These are phyloP conservation scores for Alligator mississippiensis DNA, from an alignment of 2,113 vertebrate species.

Conservation along the genomic window DNA sequence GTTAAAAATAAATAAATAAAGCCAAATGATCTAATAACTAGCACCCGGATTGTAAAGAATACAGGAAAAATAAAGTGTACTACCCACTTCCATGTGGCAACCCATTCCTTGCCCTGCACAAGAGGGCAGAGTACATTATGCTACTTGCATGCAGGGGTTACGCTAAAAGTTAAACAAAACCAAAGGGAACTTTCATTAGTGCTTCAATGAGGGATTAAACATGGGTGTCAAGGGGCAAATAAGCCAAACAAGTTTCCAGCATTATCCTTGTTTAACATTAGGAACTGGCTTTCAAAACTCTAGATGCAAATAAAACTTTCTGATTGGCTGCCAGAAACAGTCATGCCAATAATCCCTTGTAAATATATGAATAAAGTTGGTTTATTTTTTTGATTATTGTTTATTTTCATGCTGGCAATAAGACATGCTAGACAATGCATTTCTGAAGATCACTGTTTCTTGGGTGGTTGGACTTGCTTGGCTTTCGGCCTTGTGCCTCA, in stretches of 20 bases:
- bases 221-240: slow-evolving; percentile 51
- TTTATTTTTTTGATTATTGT: slow-evolving; percentile 47
- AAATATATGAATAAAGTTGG: neutral
- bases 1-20: slow-evolving; percentile 6
- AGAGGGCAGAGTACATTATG: neutral
- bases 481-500: slow-evolving; percentile 38
- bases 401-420: slow-evolving; percentile 54
- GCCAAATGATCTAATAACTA: slow-evolving; percentile 50
- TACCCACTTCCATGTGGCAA: slow-evolving; percentile 23
- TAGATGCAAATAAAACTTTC: slow-evolving; percentile 48
- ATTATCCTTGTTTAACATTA: slow-evolving; percentile 25
- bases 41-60: neutral
- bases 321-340: slow-evolving; percentile 17
- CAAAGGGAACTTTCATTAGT: neutral
- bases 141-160: neutral
- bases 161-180: neutral
- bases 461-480: slow-evolving; percentile 47
- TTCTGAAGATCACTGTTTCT: slow-evolving; percentile 59
- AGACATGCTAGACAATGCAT: slow-evolving; percentile 39
- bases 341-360: slow-evolving; percentile 31
- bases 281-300: slow-evolving; percentile 45
- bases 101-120: neutral
- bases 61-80: slow-evolving; percentile 32
- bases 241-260: neutral
- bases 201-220: slow-evolving; percentile 38